phyloP scores from a whole-genome alignment of 1,140 invertebrate species.

The Bombus vancouverensis region DNA sequence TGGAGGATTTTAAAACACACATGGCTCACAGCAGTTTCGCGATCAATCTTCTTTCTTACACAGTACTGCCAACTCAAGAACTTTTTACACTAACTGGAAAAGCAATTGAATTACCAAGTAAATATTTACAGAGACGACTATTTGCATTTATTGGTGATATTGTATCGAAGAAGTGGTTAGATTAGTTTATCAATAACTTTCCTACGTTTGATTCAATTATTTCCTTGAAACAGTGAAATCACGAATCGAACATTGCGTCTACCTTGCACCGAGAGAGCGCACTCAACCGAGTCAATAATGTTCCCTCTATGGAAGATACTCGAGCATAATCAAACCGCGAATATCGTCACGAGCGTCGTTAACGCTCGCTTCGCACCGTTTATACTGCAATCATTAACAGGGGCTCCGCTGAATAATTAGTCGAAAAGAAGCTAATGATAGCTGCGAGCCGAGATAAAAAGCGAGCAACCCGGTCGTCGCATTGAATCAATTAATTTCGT shows the following conservation, averaged over 20 bases:
- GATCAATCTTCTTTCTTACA: no score
- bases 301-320: not conserved
- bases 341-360: slow-evolving; percentile 20
- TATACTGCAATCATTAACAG: slow-evolving; percentile 5
- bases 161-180: not conserved
- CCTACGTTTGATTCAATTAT: not conserved
- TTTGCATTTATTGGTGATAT: no score
- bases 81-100: not conserved
- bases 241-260: not conserved
- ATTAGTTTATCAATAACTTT: not conserved
- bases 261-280: not conserved
- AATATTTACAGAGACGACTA: no score
- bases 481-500: slow-evolving; percentile 60
- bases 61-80: no score
- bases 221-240: not conserved
- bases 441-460: slow-evolving; percentile 49
- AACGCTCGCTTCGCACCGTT: not conserved
- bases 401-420: slow-evolving; percentile 39
- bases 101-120: no score
- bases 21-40: no score
- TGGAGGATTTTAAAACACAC: no score
- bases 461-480: slow-evolving; percentile 31
- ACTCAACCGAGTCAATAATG: not conserved
- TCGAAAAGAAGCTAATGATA: slow-evolving; percentile 51
- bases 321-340: slow-evolving; percentile 2